Percentiles rank a stretch among this genome's conserved stretches.
Conservation (phyloP, 2,113 vertebrate species). For the Campylomormyrus tamandua region DNA sequence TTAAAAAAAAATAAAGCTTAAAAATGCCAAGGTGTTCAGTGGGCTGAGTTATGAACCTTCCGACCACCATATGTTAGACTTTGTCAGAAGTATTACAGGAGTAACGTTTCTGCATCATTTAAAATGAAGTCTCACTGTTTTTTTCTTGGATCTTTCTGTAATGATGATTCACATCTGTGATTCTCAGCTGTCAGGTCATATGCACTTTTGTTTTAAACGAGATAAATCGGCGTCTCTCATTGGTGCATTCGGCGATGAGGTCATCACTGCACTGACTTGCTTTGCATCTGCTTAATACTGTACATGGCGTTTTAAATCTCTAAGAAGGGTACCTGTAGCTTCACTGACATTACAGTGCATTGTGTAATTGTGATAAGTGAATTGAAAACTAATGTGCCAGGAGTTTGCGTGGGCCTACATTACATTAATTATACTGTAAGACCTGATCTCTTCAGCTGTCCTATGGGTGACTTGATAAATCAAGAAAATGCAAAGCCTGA, state of each 20-base stretch:
- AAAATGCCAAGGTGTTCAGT: background rate
- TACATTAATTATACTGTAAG: background rate
- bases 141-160: background rate
- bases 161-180: background rate
- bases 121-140: background rate
- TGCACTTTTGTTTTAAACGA: background rate
- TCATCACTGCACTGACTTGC: background rate
- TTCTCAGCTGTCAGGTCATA: background rate
- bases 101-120: background rate
- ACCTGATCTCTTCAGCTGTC: background rate
- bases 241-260: background rate
- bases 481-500: background rate
- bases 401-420: background rate
- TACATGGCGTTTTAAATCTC: background rate
- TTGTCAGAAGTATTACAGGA: background rate
- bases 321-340: background rate
- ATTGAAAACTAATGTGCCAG: background rate
- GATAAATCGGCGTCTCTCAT: background rate
- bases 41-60: background rate
- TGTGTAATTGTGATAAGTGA: background rate
- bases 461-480: background rate
- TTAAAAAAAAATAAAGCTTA: background rate
- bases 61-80: background rate
- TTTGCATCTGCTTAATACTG: background rate
- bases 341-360: background rate